Base-by-base conservation (phyloP, 2,113 vertebrate species). In the Oceanodroma tethys region DNA sequence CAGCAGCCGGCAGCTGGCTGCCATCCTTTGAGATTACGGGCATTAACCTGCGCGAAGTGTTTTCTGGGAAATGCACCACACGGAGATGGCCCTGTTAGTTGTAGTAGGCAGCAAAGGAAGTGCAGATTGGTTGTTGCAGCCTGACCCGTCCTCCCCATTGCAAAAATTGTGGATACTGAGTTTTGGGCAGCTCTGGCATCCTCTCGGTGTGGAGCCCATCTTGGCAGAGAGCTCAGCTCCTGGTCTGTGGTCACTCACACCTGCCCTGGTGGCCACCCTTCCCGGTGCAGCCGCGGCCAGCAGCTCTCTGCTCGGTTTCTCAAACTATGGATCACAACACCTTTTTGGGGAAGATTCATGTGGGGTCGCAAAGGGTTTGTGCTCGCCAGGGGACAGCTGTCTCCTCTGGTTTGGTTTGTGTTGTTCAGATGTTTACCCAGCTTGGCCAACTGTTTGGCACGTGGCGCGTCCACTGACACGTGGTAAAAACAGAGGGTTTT, bases 401-500 rank as follows among this genome's bases (percentile, higher is more conserved):
- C 63, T 86, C 25, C 40, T 80, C 36, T 94, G 45, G 36, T 79
- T 93, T 84, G 48, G 20, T 82, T 74, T 88, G 73, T 84, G 68
- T 50, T 66, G 18, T 32, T 81, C 80, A 80, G 53, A n/a, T 72
- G 30, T 83, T 88, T 83, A 81, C 38, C 25, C 36, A 38, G 34
- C n/a, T 84, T 0, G 0, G 22, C 63, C 21, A 3, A 2, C 2
- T 4, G 15, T 65, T 86, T 76, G 86, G 34, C 63, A 23, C 4
- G 0, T 20, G 22, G n/a, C 2, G 0, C 1, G 0, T 53, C 45
- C 25, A 12, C 23, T 16, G 11, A 60, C 58, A 34, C 7, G 7
- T 10, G 10, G 45, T 70, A n/a, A 78, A 73, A 65, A 0, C 43
- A 62, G 45, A 13, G 18, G 0, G 19, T 93, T 78, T 48, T 55